Evolutionary conservation across 1,140 invertebrate species (phyloP), one percentile per base, ranked within the genome.

Genomic region (Anoplolepis gracilipes): DNA sequence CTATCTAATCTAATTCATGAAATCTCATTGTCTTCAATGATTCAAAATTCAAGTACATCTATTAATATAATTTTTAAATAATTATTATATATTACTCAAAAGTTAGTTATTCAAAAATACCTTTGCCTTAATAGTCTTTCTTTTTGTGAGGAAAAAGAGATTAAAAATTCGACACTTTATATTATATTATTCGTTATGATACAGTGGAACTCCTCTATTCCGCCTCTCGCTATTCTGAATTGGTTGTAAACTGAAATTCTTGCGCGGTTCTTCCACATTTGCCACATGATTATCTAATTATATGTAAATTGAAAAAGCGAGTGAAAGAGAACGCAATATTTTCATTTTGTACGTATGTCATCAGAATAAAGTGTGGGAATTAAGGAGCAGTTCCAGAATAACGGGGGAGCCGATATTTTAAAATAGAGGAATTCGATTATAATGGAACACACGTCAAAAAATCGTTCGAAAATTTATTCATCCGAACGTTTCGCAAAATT

Each of bases 401-500:
- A 19, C 46, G 4, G 13, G 46, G 13, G 11, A 2, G 4, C 46
- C 16, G 4, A 49, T 46, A 46, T 19, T 49, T 49, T 49, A 49
- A 49, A 49, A 49, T 49, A 49, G 46, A 49, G 46, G 46, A 49
- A 49, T 49, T 49, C 46, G 16, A 49, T 57, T 59, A 82, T 55
- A 81, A 30, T 59, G 67, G 28, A 67, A 82, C 16, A 19, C 25
- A n/a, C n/a, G 49, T 59, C 78, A 42, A 72, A 59, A 46, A 13
- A 59, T 72, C 25, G 11, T 7, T 39, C 16, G 19, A 67, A 67
- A 78, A 25, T 59, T 30, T 77, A 25, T 11, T 39, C 36, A 3
- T 67, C 4, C 16, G 10, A 79, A 53, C 13, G 3, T 69, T 79
- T 79, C 7, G n/a, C 61, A 78, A 61, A 76, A 73, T 77, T 46